Conservation (phyloP, 1,140 invertebrate genomes). For the Antheraea pernyi region DNA sequence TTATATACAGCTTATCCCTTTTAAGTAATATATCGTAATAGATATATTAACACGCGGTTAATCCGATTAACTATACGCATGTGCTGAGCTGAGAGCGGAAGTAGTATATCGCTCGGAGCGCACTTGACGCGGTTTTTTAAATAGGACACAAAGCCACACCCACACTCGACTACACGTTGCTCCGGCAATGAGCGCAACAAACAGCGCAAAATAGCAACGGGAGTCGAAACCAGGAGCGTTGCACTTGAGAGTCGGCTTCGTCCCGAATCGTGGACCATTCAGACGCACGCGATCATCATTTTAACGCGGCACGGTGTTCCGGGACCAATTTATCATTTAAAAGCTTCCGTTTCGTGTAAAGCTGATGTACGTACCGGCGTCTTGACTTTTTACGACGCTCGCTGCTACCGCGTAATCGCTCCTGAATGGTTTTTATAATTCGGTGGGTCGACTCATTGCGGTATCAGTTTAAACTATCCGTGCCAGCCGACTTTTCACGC, state of each 20-base stretch:
- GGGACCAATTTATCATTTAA: constrained; percentile 75
- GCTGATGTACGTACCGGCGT: constrained; percentile 35
- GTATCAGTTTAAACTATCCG: neutral
- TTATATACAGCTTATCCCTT: neutral
- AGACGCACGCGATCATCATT: constrained; percentile 60
- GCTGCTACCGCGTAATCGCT: constrained; percentile 29
- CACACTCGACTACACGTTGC: constrained; percentile 8
- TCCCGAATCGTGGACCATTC: constrained; percentile 33
- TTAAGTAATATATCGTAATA: neutral
- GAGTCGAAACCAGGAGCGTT: constrained; percentile 43
- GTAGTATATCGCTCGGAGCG: constrained; percentile 12
- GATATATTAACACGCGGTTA: constrained; percentile 11
- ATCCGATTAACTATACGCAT: constrained; percentile 14
- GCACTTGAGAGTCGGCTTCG: constrained; percentile 46
- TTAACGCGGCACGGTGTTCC: constrained; percentile 68
- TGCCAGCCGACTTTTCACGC: too few relatives aligned
- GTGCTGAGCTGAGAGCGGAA: constrained; percentile 14
- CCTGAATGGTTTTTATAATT: constrained; percentile 20
- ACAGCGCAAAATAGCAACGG: constrained; percentile 36
- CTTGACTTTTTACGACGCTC: constrained; percentile 42
- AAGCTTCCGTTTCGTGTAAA: constrained; percentile 60
- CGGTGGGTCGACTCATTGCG: constrained; percentile 10
- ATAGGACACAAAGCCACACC: constrained; percentile 25
- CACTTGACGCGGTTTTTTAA: constrained; percentile 24
- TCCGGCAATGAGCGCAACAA: constrained; percentile 21